Conservation (phyloP, 2,797 vertebrate genomes). For the Ispidina picta region DNA sequence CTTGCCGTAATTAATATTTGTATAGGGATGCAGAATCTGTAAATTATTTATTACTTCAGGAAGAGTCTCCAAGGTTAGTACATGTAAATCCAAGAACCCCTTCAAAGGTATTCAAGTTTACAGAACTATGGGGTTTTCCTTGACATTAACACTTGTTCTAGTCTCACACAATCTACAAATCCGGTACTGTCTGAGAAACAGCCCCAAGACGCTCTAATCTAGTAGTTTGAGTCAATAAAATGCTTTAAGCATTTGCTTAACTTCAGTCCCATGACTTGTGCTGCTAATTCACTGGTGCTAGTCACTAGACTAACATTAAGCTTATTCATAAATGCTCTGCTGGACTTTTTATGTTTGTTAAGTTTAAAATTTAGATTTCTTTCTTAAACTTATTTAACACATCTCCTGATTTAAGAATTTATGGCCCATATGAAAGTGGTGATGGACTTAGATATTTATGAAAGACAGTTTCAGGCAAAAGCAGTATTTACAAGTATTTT, state of each 20-base stretch:
- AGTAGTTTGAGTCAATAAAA: not conserved
- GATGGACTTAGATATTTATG: not conserved
- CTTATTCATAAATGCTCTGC: not conserved
- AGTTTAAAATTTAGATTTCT: not conserved
- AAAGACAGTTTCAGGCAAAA: not conserved
- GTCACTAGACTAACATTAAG: not conserved
- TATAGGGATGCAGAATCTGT: not conserved
- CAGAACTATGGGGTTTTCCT: not conserved
- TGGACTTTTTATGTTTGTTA: not conserved
- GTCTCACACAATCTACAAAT: not conserved
- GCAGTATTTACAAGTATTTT: not conserved
- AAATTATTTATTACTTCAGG: constrained; percentile 13
- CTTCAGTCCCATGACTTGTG: not conserved
- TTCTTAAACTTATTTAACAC: not conserved
- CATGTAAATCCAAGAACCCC: not conserved
- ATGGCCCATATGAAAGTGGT: not conserved
- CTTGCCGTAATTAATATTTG: not conserved
- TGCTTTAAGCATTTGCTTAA: not conserved
- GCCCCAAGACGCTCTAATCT: not conserved
- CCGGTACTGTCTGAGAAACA: not conserved
- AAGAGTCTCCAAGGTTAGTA: not conserved
- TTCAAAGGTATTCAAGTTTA: not conserved
- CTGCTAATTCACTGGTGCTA: not conserved
- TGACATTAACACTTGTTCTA: not conserved
- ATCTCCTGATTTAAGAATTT: not conserved